Base-by-base conservation (phyloP, 2,888 invertebrate species). In the Pheosia tremula region DNA sequence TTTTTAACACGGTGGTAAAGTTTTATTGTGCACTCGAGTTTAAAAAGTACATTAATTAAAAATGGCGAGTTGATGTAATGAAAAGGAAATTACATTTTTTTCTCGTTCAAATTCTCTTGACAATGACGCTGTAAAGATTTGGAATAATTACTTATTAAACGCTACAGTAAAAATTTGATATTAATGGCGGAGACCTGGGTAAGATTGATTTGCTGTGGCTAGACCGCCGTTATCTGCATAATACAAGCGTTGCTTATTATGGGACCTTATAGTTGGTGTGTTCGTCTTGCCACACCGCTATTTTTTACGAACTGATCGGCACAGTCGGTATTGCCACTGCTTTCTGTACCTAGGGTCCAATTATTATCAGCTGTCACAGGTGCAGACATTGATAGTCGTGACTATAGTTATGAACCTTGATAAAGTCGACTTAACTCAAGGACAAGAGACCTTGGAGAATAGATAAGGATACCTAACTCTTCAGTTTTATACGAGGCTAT, bases 21-120 rank as follows among this genome's bases (percentile, higher is more conserved):
- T 75, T 75, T 75, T 75, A 75, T 75, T 76, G 75, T 75, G 67
- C 67, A 71, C 72, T 72, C 65, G 60, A 76, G 74, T 72, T 50
- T 75, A 72, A 76, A 75, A 75, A 76, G 76, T 75, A 72, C 68
- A 71, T 75, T 75, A 75, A 75, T 76, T 75, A 74, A 69, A 64
- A 74, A 75, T 68, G 67, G 70, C 62, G 59, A 66, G 67, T 55
- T 56, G 64, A 24, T 61, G 71, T 72, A 72, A 75, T 75, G 63
- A 72, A 75, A 74, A 72, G 69, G 76, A 66, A 61, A 72, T 75
- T 68, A 49, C 65, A 66, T 60, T 62, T 65, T 75, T 68, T 62
- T 57, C 67, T 71, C 72, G 63, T 70, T 64, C 62, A 74, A 72
- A 59, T 61, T 74, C 64, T 72, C 74, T 70, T 66, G 41, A 39